A percentile compares a stretch with the other conserved stretches of the same genome.
Conservation (phyloP, 2,888 invertebrate species). For the Chymomyza procnemis region DNA sequence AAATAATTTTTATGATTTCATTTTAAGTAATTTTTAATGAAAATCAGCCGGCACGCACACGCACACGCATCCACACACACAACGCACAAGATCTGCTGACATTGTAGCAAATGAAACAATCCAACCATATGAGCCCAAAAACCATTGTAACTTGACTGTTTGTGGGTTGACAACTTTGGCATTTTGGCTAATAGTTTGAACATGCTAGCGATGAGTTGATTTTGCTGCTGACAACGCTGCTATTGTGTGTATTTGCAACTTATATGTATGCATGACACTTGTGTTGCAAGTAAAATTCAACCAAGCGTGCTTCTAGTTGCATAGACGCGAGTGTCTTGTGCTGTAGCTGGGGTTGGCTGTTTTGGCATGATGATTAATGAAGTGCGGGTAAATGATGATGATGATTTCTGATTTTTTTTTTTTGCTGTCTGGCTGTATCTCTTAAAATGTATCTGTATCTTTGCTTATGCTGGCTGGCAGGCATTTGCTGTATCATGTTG, state of each 20-base stretch:
- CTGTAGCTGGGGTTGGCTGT: conserved; percentile 49
- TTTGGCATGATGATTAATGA: conserved; percentile 78
- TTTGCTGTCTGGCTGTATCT: neutral
- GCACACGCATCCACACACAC: neutral
- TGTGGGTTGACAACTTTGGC: conserved; percentile 51
- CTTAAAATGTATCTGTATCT: neutral
- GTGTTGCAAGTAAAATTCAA: conserved; percentile 36
- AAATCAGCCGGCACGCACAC: conserved; percentile 57
- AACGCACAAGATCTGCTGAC: neutral
- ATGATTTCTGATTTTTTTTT: conserved; percentile 20
- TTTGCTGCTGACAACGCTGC: conserved; percentile 50
- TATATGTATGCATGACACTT: neutral
- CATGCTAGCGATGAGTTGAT: conserved; percentile 61
- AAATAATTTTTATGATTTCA: conserved; percentile 65
- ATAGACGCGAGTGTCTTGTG: conserved; percentile 17
- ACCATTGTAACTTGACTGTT: neutral
- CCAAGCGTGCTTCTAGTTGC: conserved; percentile 47
- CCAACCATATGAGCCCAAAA: neutral
- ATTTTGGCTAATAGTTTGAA: conserved; percentile 68
- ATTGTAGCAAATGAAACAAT: conserved; percentile 21
- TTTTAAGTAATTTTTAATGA: conserved; percentile 77
- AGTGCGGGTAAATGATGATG: conserved; percentile 74
- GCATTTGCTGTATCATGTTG: conserved; percentile 18
- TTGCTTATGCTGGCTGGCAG: conserved; percentile 14
- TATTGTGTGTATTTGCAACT: conserved; percentile 39